Evolutionary conservation across 2,888 invertebrate genomes (phyloP).

Genomic region (Xestobium rufovillosum): DNA sequence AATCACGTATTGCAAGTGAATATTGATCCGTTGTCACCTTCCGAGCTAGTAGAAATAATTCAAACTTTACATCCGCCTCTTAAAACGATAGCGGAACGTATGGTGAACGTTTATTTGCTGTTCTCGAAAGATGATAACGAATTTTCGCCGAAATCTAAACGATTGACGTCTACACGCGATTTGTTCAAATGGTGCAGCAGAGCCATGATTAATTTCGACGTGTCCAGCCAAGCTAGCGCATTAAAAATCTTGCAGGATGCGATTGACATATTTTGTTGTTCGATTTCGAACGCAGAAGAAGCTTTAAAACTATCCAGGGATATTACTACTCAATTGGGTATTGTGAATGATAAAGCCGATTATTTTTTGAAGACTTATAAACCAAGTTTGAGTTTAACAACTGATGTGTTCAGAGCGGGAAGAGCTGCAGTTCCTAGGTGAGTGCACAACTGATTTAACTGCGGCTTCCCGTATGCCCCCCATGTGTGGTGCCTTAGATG

Average conservation of each 20-base stretch:
- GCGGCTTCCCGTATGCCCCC: too few relatives aligned
- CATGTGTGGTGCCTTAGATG: too few relatives aligned
- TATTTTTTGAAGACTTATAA: slow-evolving; percentile 73
- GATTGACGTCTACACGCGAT: slow-evolving; percentile 77
- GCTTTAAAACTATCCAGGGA: slow-evolving; percentile 62
- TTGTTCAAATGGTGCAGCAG: slow-evolving; percentile 86
- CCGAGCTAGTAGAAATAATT: slow-evolving; percentile 68
- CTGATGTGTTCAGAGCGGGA: slow-evolving; percentile 60
- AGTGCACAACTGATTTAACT: too few relatives aligned
- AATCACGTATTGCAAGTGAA: slow-evolving; percentile 77
- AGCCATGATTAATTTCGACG: slow-evolving; percentile 64
- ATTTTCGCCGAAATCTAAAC: slow-evolving; percentile 43
- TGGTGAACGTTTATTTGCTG: slow-evolving; percentile 76
- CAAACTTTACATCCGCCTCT: slow-evolving; percentile 62
- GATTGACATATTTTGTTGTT: slow-evolving; percentile 83
- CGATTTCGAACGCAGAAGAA: slow-evolving; percentile 57
- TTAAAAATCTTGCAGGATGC: slow-evolving; percentile 78
- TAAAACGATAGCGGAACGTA: slow-evolving; percentile 62
- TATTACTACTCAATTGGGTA: slow-evolving; percentile 74
- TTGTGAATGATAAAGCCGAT: slow-evolving; percentile 73
- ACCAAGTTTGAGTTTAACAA: slow-evolving; percentile 59
- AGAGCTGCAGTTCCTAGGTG: slow-evolving; percentile 59
- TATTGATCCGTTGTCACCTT: slow-evolving; percentile 67
- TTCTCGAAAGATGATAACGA: slow-evolving; percentile 53
- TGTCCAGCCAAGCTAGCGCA: slow-evolving; percentile 60